Base-by-base conservation (phyloP, 2,888 invertebrate species). In the Nineta flava region DNA sequence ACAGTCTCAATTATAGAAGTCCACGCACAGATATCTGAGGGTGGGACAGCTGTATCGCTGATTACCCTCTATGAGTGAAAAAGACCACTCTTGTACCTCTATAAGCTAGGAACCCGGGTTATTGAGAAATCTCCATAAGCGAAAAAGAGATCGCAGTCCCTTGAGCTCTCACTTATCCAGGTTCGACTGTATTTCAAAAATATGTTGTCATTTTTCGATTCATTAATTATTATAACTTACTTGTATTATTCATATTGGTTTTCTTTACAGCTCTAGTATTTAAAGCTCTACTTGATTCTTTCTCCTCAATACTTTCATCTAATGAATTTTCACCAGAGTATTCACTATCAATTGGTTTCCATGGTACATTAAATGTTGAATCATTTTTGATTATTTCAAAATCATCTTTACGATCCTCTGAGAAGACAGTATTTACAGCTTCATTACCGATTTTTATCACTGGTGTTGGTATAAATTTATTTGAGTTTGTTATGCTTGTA, bases 251-350 rank as follows among this genome's bases (percentile, higher is more conserved):
- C 9, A 19, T 32, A 12, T 35, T 47, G 15, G 9, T 47, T 7
- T 17, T 47, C 50, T 61, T 61, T 3, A 60, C 53, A 1, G 59
- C 42, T 53, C 64, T 58, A 1, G 65, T 65, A 49, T 67, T 67
- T 44, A 81, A 80, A 3, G 83, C 77, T 49, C 78, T 65, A 44
- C 77, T 77, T 15, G 72, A 69, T 61, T 74, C 76, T 40, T 60
- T 58, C 55, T 71, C 71, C 41, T 54, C 54, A 34, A 51, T 56
- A 21, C 51, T 46, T 21, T 62, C 70, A 43, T 71, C 68, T 3
- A 73, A 56, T 10, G 48, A 26, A 42, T 48, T 48, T 7, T 19
- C 19, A 21, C 26, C 35, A 12, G 12, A 21, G 17, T 17, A 32
- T 26, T 48, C 48, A 15, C 32, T 38, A 9, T 26, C 34, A 26